phyloP scores from a whole-genome alignment of 2,113 vertebrate genomes.

The Serilophus lunatus region DNA sequence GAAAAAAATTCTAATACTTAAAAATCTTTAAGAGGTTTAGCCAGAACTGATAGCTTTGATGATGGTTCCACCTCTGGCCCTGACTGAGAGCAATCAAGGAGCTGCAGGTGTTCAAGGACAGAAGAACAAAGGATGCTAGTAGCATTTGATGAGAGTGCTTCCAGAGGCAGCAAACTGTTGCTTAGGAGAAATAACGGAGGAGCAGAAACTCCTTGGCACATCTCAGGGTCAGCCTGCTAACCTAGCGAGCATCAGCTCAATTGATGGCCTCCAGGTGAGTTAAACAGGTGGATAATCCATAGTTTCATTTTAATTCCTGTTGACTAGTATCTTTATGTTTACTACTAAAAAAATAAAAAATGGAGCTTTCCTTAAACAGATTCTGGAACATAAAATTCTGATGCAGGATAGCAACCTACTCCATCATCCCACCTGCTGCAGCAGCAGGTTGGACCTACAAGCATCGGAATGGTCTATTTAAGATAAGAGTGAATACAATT shows the following conservation, averaged over 20 bases:
- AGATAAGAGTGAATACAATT: neutral
- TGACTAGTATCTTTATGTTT: neutral
- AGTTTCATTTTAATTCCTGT: neutral
- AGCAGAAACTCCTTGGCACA: neutral
- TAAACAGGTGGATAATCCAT: neutral
- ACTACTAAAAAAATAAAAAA: neutral
- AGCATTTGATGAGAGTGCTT: neutral
- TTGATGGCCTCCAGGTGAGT: neutral
- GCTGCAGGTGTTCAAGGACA: neutral
- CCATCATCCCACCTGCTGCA: neutral
- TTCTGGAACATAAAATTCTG: neutral
- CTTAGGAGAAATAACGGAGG: neutral
- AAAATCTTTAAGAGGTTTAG: constrained; percentile 20
- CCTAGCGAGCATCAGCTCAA: rapidly evolving
- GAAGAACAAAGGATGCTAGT: neutral
- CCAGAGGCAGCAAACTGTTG: neutral
- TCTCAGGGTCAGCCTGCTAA: neutral
- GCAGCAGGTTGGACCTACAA: rapidly evolving
- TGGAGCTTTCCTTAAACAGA: neutral
- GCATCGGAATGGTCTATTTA: neutral
- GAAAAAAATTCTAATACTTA: neutral
- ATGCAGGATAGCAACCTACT: neutral
- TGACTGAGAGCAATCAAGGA: constrained; percentile 2
- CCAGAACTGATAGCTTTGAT: constrained; percentile 58
- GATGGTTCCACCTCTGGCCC: constrained; percentile 22